Conservation (phyloP, 2,113 vertebrate species). For the Erinaceus europaeus region DNA sequence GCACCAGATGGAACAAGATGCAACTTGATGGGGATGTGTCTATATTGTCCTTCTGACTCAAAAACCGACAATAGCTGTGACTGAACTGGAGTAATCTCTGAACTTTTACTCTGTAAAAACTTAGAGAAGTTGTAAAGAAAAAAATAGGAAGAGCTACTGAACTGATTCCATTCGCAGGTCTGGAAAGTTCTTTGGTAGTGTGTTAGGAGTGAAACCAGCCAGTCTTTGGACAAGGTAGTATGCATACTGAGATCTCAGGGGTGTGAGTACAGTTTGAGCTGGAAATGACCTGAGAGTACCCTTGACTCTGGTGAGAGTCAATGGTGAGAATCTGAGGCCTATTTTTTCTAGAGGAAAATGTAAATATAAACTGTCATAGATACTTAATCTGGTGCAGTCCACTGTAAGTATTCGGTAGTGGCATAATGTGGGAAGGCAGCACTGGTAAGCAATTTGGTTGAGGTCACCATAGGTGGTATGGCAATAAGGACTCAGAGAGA, state of each 20-base stretch:
- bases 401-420: too few species aligned
- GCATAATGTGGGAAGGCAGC: too few species aligned
- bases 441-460: too few species aligned
- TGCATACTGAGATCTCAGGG: background rate
- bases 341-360: background rate
- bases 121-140: background rate
- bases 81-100: too few species aligned
- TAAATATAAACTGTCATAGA: background rate
- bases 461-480: too few species aligned
- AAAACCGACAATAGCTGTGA: background rate
- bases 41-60: background rate
- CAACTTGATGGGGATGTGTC: background rate
- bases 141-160: background rate
- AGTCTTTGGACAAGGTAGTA: background rate
- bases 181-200: background rate
- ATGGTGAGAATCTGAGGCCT: too few species aligned
- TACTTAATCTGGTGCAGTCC: background rate
- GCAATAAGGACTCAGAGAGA: too few species aligned
- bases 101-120: too few species aligned
- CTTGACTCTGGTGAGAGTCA: background rate
- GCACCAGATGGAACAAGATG: background rate
- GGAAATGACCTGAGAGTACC: background rate
- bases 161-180: background rate
- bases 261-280: background rate
- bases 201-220: background rate